Conservation (phyloP, 2,888 invertebrate genomes). For the Polietes domitor region DNA sequence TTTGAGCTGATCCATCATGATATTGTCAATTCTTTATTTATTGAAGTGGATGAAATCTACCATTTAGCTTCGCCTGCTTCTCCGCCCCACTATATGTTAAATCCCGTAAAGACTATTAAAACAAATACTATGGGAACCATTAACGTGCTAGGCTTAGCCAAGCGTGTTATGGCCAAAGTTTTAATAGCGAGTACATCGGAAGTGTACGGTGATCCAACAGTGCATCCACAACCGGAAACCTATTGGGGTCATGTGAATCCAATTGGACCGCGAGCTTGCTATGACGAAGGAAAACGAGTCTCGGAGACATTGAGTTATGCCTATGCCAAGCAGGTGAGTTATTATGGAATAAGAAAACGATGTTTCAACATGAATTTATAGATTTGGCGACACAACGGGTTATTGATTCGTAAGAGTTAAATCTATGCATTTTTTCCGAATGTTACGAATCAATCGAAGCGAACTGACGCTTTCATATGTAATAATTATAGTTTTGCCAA, state of each 20-base stretch:
- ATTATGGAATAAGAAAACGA: too few relatives aligned
- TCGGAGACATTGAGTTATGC: slow-evolving; percentile 97
- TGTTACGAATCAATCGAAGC: too few relatives aligned
- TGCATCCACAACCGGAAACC: slow-evolving; percentile 98
- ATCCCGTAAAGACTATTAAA: slow-evolving; percentile 99
- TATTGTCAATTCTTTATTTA: slow-evolving; percentile 97
- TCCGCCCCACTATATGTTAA: slow-evolving; percentile 99
- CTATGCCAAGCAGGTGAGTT: slow-evolving; percentile 91
- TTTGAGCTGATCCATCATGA: slow-evolving; percentile 99
- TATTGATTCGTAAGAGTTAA: too few relatives aligned
- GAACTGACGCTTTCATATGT: too few relatives aligned
- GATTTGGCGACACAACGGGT: too few relatives aligned
- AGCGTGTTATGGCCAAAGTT: slow-evolving; percentile 94
- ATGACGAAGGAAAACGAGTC: slow-evolving; percentile 99
- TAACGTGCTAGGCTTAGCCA: slow-evolving; percentile 94
- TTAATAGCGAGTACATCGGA: slow-evolving; percentile 99
- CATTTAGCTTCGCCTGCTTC: slow-evolving; percentile 99
- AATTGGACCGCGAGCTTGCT: slow-evolving; percentile 97
- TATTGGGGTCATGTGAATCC: slow-evolving; percentile 99
- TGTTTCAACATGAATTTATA: too few relatives aligned
- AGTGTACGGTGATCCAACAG: slow-evolving; percentile 99
- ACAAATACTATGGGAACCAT: slow-evolving; percentile 98
- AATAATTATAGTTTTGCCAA: too few relatives aligned
- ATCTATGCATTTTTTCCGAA: too few relatives aligned
- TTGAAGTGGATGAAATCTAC: slow-evolving; percentile 99